Evolutionary conservation across 1,140 invertebrate species (phyloP).

Genomic region (Oryctes rhinoceros): DNA sequence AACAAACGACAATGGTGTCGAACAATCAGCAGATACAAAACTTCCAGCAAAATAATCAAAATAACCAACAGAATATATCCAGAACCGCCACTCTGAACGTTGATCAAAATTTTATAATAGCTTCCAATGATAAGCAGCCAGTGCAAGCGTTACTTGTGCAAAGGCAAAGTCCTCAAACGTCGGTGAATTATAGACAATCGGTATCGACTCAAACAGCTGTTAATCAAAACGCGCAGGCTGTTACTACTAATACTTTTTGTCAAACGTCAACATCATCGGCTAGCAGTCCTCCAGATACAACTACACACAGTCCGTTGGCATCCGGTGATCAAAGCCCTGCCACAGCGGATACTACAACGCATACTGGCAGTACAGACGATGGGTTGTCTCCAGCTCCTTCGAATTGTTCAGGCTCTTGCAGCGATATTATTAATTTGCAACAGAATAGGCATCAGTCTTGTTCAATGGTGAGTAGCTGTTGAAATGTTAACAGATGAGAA

Average conservation of each 20-base stretch:
- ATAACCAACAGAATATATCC: conserved; percentile 47
- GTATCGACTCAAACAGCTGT: conserved; percentile 78
- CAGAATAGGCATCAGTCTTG: conserved; percentile 61
- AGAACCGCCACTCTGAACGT: conserved; percentile 54
- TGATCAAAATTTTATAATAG: conserved; percentile 58
- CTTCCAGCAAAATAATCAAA: conserved; percentile 51
- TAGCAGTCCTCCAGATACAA: conserved; percentile 78
- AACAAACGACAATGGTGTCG: conserved; percentile 75
- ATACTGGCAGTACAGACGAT: conserved; percentile 64
- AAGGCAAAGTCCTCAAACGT: conserved; percentile 56
- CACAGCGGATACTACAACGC: conserved; percentile 68
- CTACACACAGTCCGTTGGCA: conserved; percentile 76
- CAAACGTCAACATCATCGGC: conserved; percentile 62
- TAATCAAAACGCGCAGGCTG: conserved; percentile 67
- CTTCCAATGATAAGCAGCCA: conserved; percentile 59
- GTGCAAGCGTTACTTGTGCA: conserved; percentile 64
- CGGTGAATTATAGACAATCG: conserved; percentile 65
- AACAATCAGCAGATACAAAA: conserved; percentile 68
- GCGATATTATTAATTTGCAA: conserved; percentile 50
- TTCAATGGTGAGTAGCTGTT: conserved; percentile 62
- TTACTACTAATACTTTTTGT: conserved; percentile 67
- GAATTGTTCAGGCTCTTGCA: conserved; percentile 54
- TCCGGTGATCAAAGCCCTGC: conserved; percentile 66
- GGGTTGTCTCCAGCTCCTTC: conserved; percentile 59
- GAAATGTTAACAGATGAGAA: too few relatives aligned